Evolutionary conservation across 2,113 vertebrate species (phyloP).

Genomic region (Tetraodon nigroviridis): DNA sequence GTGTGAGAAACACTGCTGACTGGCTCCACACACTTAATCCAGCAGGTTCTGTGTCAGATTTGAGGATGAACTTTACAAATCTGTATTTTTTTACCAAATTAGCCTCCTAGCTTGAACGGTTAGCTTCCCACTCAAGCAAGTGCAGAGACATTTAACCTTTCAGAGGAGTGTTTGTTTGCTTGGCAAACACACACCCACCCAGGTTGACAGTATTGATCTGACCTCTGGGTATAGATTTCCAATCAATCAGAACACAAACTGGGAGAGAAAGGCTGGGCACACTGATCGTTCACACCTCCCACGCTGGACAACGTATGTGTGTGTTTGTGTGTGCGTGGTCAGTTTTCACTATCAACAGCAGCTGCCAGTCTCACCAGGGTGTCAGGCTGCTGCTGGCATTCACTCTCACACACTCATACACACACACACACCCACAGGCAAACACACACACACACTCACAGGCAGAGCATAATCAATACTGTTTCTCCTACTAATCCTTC

Average conservation of each 20-base stretch:
- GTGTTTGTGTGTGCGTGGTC: constrained; percentile 24
- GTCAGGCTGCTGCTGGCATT: constrained; percentile 59
- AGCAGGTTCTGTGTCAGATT: too few relatives aligned
- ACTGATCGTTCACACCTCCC: constrained; percentile 1
- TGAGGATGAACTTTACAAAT: too few relatives aligned
- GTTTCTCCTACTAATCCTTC: constrained; percentile 19
- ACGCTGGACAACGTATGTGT: background rate
- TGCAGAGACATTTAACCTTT: too few relatives aligned
- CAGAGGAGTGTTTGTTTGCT: too few relatives aligned
- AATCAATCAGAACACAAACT: background rate
- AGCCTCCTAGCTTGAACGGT: too few relatives aligned
- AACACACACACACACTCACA: constrained; percentile 4
- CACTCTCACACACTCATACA: constrained; percentile 20
- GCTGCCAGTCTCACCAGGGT: constrained; percentile 63
- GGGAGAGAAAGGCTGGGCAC: background rate
- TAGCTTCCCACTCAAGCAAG: too few relatives aligned
- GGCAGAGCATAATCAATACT: constrained; percentile 40
- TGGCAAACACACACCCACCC: constrained; percentile 5
- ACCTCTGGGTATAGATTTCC: constrained; percentile 11
- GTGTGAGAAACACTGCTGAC: too few relatives aligned
- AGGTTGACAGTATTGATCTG: constrained; percentile 36
- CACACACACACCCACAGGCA: constrained; percentile 2
- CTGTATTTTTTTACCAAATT: too few relatives aligned
- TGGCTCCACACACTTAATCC: too few relatives aligned
- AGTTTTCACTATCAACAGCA: constrained; percentile 63